These are phyloP conservation scores for Luscinia luscinia DNA, from an alignment of 2,797 vertebrate species.

Conservation along the genomic window DNA sequence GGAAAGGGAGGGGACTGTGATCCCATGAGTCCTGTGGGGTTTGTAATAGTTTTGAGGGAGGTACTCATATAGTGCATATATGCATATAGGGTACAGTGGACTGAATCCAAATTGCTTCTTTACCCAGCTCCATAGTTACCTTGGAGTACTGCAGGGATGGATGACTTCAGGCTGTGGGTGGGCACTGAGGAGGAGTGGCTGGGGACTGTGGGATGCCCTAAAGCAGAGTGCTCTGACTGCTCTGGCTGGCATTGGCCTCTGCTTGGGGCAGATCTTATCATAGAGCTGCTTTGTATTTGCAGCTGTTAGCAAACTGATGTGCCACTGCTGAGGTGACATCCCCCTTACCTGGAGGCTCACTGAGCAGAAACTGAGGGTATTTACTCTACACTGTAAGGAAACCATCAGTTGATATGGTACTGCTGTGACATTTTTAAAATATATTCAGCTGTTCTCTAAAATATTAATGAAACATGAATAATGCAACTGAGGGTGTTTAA, in stretches of 20 bases:
- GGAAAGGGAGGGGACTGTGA: background rate
- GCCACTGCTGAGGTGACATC: background rate
- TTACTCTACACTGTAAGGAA: background rate
- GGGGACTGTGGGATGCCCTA: background rate
- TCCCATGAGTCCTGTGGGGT: background rate
- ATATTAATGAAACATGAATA: conserved; percentile 53
- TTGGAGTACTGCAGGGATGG: background rate
- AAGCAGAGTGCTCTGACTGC: background rate
- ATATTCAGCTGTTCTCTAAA: conserved; percentile 37
- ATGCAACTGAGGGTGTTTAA: conserved; percentile 7
- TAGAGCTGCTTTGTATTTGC: background rate
- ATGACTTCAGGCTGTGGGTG: background rate
- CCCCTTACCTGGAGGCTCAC: background rate
- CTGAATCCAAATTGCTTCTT: background rate
- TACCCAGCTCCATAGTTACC: background rate
- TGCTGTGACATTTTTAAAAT: background rate
- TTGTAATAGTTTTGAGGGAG: background rate
- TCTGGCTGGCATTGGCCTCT: background rate
- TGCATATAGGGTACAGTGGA: background rate
- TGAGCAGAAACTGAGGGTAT: background rate
- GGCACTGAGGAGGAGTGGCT: background rate
- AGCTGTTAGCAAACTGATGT: background rate
- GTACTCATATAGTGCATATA: background rate
- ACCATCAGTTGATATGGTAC: background rate
- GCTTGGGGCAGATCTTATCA: background rate